Conservation (phyloP, 2,888 invertebrate species). For the Cremastinae sp. region DNA sequence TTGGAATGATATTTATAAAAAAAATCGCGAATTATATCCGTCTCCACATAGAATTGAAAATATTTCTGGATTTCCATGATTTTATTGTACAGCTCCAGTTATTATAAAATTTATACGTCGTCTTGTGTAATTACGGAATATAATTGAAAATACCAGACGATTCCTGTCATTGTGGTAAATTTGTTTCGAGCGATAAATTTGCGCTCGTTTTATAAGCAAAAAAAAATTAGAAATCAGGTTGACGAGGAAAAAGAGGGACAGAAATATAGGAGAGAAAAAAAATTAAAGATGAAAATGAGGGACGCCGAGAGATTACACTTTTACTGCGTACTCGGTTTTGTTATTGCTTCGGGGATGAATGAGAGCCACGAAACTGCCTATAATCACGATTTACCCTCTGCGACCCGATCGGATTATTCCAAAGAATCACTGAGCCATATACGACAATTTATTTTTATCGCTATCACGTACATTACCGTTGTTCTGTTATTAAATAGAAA, state of each 20-base stretch:
- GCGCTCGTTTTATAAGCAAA: constrained; percentile 13
- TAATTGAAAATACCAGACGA: no score
- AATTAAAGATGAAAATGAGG: constrained; percentile 39
- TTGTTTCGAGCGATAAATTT: constrained; percentile 24
- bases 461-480: background rate
- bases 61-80: no score
- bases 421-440: constrained; percentile 7
- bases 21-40: no score
- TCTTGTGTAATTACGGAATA: no score
- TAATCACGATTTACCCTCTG: constrained; percentile 30
- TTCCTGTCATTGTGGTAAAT: no score
- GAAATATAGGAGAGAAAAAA: constrained; percentile 2
- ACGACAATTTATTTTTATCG: constrained; percentile 3
- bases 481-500: background rate
- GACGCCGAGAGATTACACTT: constrained; percentile 54
- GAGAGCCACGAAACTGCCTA: constrained; percentile 17
- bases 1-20: no score
- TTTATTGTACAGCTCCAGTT: no score
- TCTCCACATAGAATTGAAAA: no score
- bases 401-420: constrained; percentile 26
- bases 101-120: no score
- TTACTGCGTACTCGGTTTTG: constrained; percentile 37
- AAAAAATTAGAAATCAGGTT: background rate
- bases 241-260: constrained; percentile 4
- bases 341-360: constrained; percentile 50